Evolutionary conservation across 2,888 invertebrate genomes (phyloP).

Genomic region (Diaperis boleti): DNA sequence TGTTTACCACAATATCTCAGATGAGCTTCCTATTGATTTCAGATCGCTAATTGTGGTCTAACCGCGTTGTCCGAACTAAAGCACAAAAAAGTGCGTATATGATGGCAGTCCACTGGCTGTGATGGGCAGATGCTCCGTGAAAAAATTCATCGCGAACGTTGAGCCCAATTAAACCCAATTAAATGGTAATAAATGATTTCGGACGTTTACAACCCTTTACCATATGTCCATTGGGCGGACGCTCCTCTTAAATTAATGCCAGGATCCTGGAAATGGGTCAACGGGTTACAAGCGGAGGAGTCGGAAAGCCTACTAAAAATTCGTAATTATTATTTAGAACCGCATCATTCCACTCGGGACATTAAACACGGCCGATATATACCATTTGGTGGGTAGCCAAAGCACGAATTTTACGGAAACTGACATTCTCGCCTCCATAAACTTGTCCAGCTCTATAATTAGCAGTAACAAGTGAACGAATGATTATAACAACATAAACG

Average conservation of each 20-base stretch:
- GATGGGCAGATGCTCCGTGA: conserved; percentile 5
- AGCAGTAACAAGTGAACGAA: neutral
- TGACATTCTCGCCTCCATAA: neutral
- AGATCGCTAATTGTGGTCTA: too few species aligned
- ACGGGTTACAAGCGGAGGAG: conserved; percentile 24
- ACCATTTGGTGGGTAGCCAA: conserved; percentile 31
- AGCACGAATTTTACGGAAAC: neutral
- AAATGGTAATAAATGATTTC: conserved; percentile 56
- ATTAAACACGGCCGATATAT: conserved; percentile 23
- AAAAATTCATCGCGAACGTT: conserved; percentile 40
- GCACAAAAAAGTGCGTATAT: too few species aligned
- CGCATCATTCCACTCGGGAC: conserved; percentile 30
- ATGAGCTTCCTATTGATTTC: too few species aligned
- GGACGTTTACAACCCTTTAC: conserved; percentile 54
- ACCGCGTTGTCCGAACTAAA: too few species aligned
- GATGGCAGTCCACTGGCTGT: neutral
- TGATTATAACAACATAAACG: too few species aligned
- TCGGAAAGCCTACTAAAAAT: conserved; percentile 33
- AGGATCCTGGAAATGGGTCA: conserved; percentile 38
- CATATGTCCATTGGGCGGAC: conserved; percentile 46
- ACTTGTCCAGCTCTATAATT: neutral
- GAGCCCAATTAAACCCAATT: conserved; percentile 53
- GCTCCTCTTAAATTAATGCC: conserved; percentile 37
- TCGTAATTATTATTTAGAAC: conserved; percentile 41
- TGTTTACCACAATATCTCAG: too few species aligned